Evolutionary conservation across 2,888 invertebrate species (phyloP).

Genomic region (Nemapogon koenigi): DNA sequence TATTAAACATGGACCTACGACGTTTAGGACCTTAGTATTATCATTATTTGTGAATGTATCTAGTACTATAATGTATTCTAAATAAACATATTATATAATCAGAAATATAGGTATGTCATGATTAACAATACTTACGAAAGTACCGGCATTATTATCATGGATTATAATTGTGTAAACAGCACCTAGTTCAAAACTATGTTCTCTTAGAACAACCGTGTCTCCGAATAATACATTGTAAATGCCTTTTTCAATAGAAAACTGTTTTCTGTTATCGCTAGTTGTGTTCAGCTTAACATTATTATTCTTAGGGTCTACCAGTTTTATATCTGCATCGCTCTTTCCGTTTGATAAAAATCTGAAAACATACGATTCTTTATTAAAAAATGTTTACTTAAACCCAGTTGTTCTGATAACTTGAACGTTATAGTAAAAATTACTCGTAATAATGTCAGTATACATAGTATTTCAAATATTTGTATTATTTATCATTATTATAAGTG

Average conservation of each 20-base stretch:
- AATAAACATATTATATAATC: no score
- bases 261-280: conserved; percentile 26
- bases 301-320: conserved; percentile 26
- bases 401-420: not conserved
- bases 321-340: conserved; percentile 24
- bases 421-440: not conserved
- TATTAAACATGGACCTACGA: no score
- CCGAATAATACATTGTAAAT: conserved; percentile 40
- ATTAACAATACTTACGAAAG: conserved; percentile 31
- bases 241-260: conserved; percentile 33
- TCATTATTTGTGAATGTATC: no score
- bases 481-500: no score
- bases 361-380: conserved; percentile 15
- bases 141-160: conserved; percentile 33
- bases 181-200: conserved; percentile 57
- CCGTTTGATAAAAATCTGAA: conserved; percentile 48
- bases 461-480: no score
- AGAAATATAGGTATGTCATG: no score
- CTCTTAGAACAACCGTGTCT: conserved; percentile 26
- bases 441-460: no score
- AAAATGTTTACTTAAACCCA: not conserved
- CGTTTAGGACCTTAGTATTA: no score
- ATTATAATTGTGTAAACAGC: conserved; percentile 70
- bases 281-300: conserved; percentile 28
- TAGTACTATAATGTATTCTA: no score